Conservation (phyloP, 2,888 invertebrate species). For the Eristalis arbustorum region DNA sequence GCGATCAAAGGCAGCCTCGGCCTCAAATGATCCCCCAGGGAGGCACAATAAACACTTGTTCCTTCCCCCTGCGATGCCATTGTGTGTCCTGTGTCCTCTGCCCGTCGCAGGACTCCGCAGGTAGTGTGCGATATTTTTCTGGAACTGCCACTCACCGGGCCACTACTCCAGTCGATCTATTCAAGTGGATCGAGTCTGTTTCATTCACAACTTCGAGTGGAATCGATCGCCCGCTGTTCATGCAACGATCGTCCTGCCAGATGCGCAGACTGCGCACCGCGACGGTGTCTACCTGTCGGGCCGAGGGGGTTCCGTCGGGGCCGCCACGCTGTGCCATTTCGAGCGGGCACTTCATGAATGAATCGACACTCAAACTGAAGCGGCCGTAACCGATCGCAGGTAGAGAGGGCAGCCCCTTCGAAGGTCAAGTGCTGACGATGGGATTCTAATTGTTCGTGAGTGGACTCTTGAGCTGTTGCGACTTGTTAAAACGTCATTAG, state of each 20-base stretch:
- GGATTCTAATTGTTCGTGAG: constrained; percentile 71
- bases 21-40: constrained; percentile 72
- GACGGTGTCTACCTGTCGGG: constrained; percentile 13
- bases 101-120: neutral
- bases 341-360: constrained; percentile 66
- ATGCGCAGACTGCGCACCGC: constrained; percentile 42
- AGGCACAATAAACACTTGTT: constrained; percentile 76
- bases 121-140: constrained; percentile 47
- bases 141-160: constrained; percentile 24
- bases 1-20: constrained; percentile 12
- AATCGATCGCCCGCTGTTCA: constrained; percentile 60
- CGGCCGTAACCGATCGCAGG: constrained; percentile 40
- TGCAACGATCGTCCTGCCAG: constrained; percentile 47
- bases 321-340: constrained; percentile 29
- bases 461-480: constrained; percentile 72
- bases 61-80: constrained; percentile 39
- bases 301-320: neutral
- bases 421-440: constrained; percentile 71
- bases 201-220: constrained; percentile 64
- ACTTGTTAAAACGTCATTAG: constrained; percentile 80
- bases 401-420: neutral
- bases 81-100: too few species aligned
- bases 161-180: constrained; percentile 52
- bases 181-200: constrained; percentile 28
- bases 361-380: constrained; percentile 61